A percentile compares a stretch with the other conserved stretches of the same genome.
phyloP scores from a whole-genome alignment of 1,140 invertebrate genomes.

The Matsumurasca onukii region DNA sequence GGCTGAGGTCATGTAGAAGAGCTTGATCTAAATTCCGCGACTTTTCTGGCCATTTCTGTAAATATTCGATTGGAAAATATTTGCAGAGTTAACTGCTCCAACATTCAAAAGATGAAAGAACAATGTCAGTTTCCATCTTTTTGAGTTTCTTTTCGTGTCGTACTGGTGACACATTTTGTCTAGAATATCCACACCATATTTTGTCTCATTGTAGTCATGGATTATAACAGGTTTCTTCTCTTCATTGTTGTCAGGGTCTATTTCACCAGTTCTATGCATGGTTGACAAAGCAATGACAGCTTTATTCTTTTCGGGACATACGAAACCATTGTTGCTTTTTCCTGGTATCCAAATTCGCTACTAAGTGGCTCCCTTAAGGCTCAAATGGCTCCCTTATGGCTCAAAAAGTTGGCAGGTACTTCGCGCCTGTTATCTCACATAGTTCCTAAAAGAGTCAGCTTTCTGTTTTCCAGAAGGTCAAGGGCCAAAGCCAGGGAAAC shows the following conservation, averaged over 20 bases:
- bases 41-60: background rate
- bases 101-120: conserved; percentile 28
- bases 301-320: conserved; percentile 39
- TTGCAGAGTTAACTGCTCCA: background rate
- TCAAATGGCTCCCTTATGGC: conserved; percentile 22
- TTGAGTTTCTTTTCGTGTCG: background rate
- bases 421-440: conserved; percentile 42
- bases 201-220: conserved; percentile 45
- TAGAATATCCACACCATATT: conserved; percentile 47
- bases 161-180: conserved; percentile 42
- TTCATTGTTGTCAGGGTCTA: background rate
- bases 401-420: conserved; percentile 29
- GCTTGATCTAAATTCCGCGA: background rate
- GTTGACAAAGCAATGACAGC: conserved; percentile 33
- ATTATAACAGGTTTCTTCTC: conserved; percentile 44
- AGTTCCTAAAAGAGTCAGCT: conserved; percentile 36
- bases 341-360: conserved; percentile 29
- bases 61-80: background rate
- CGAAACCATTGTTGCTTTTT: conserved; percentile 36
- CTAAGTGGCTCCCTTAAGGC: background rate
- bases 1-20: background rate
- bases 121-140: conserved; percentile 29
- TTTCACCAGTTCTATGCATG: conserved; percentile 30
- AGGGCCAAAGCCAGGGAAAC: background rate
- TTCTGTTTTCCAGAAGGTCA: background rate